Conservation (phyloP, 2,797 vertebrate genomes). For the Manis pentadactyla region DNA sequence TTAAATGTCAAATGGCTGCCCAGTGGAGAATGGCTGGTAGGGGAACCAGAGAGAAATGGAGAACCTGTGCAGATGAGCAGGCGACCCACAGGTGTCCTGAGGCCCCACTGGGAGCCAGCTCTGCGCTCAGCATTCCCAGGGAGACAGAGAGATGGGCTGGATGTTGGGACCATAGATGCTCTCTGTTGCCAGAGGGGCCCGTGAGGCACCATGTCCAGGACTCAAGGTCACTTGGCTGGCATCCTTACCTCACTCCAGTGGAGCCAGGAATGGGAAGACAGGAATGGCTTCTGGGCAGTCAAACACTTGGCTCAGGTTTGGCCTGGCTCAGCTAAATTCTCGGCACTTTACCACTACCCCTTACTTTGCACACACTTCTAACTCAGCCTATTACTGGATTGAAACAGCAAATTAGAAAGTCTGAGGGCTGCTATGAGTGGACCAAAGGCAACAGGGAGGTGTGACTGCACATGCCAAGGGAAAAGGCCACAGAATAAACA, state of each 20-base stretch:
- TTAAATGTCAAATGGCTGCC: not conserved
- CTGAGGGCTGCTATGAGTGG: not conserved
- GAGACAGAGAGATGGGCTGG: not conserved
- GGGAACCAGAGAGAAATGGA: not conserved
- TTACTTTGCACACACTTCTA: not conserved
- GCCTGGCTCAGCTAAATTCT: not conserved
- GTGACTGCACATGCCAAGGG: accelerated
- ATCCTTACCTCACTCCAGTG: not conserved
- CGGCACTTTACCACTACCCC: not conserved
- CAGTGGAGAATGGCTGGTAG: not conserved
- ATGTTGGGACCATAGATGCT: not conserved
- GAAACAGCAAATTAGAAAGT: not conserved
- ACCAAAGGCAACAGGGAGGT: accelerated
- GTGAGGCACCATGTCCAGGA: not conserved
- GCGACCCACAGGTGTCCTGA: not conserved
- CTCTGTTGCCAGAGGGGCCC: not conserved
- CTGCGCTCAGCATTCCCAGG: not conserved
- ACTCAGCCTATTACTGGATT: not conserved
- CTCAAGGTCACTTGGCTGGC: not conserved
- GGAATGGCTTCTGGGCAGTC: not conserved
- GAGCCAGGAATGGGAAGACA: not conserved
- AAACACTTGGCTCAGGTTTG: not conserved
- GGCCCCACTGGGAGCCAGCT: not conserved
- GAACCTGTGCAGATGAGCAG: not conserved
- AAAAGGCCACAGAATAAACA: not conserved